Evolutionary conservation across 2,113 vertebrate genomes (phyloP).

Genomic region (Herpetotheres cachinnans): DNA sequence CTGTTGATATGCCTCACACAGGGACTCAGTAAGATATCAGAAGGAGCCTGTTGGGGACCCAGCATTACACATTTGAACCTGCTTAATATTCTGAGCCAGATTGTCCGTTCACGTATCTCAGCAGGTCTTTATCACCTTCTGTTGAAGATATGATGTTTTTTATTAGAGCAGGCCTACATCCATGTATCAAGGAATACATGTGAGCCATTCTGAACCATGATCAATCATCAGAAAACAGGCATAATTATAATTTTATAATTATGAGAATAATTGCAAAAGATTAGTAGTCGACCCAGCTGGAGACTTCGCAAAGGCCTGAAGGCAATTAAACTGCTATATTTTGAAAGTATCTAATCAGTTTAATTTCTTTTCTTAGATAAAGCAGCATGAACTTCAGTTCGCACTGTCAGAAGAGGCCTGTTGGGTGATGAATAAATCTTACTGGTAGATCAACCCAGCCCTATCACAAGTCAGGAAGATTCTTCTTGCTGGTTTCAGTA

Average conservation of each 20-base stretch:
- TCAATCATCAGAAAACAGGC: not conserved
- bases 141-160: not conserved
- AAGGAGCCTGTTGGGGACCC: not conserved
- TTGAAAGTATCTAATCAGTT: slow-evolving; percentile 15
- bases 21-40: not conserved
- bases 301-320: not conserved
- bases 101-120: not conserved
- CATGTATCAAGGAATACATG: not conserved
- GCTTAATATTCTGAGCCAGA: not conserved
- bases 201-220: not conserved
- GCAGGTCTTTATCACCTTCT: not conserved
- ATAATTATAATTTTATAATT: slow-evolving; percentile 15
- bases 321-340: slow-evolving; percentile 9
- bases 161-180: not conserved
- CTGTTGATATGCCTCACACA: not conserved
- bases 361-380: slow-evolving; percentile 22
- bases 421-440: not conserved
- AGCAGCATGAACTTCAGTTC: not conserved
- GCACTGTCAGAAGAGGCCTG: not conserved
- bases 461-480: not conserved
- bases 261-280: slow-evolving; percentile 27
- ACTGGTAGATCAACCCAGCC: not conserved
- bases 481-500: not conserved
- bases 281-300: slow-evolving; percentile 12
- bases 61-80: not conserved